A percentile compares a stretch with the other conserved stretches of the same genome.
phyloP scores from a whole-genome alignment of 2,888 invertebrate genomes.

The Clunio marinus region DNA sequence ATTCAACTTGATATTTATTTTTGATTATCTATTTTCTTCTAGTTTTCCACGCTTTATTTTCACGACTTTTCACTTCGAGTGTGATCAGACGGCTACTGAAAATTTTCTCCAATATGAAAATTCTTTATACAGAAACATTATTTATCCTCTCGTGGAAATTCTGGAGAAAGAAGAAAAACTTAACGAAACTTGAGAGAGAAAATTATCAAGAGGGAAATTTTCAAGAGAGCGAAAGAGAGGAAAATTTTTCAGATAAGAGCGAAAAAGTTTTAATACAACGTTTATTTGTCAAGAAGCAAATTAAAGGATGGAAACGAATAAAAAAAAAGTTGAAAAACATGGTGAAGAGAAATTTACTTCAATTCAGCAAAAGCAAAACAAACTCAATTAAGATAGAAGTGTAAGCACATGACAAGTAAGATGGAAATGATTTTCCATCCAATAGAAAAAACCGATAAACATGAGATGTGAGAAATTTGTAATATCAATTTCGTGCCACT shows the following conservation, averaged over 20 bases:
- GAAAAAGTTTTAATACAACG: conserved; percentile 5
- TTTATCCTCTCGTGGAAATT: not conserved
- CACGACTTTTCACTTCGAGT: conserved; percentile 9
- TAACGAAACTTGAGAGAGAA: conserved; percentile 1
- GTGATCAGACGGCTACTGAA: conserved; percentile 17
- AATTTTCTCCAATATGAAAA: not conserved
- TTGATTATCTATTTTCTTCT: not conserved
- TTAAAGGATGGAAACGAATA: too few relatives aligned
- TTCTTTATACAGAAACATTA: not conserved
- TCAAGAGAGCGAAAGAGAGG: not conserved
- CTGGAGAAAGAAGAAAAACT: not conserved
- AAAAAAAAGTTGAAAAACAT: too few relatives aligned
- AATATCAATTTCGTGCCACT: conserved; percentile 14
- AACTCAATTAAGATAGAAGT: too few relatives aligned
- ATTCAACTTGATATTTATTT: not conserved
- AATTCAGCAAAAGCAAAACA: too few relatives aligned
- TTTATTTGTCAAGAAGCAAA: not conserved
- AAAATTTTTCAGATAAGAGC: not conserved
- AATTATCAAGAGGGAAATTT: not conserved
- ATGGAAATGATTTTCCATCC: too few relatives aligned
- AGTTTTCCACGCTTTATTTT: not conserved
- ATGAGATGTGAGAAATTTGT: conserved; percentile 2
- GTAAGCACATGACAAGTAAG: too few relatives aligned
- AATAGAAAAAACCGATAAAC: not conserved
- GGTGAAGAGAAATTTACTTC: too few relatives aligned